Evolutionary conservation across 1,140 invertebrate species (phyloP), one percentile per base, ranked within the genome.

Genomic region (Lepidurus apus): DNA sequence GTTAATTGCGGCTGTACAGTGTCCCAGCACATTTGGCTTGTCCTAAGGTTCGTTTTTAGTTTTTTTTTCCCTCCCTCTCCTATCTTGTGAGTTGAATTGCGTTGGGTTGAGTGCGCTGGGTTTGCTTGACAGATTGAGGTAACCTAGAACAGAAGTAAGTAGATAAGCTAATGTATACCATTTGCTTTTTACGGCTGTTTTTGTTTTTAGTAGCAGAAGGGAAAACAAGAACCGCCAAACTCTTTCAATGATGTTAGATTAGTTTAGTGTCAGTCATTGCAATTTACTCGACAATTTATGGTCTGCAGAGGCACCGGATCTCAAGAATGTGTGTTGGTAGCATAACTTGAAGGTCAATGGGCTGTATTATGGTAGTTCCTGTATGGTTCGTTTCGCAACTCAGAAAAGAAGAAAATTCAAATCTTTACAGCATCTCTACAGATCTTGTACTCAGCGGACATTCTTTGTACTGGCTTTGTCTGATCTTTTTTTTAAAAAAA

Each of bases 1-100:
- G 53, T 65, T 65, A 65, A 65, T 65, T 65, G 53, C 53, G 53
- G 53, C 53, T 65, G 21, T 65, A 65, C 53, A 65, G 53, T 65
- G 17, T 21, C 21, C 53, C 53, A 65, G 53, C 21, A 17, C 53
- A 11, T 65, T 17, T 65, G 53, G 53, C 3, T 65, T 65, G 53
- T 65, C 53, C 34, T 4, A 4, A 34, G 34, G 53, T 17, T 65
- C 53, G 5, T 65, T 7, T 65, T 21, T 21, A 13, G 53, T 17
- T 65, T 17, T 65, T 65, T 26, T 65, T 65, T 65, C 21, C 47
- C 13, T 47, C 45, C 17, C 45, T 11, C 53, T 17, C 17, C 13
- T 65, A n/a, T 65, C 21, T 17, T 47, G 9, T 9, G 53, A n/a
- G 13, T 13, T 21, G 21, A 65, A 65, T 65, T 65, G 53, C 53